Conservation (phyloP, 1,140 invertebrate genomes). For the Whitmania pigra region DNA sequence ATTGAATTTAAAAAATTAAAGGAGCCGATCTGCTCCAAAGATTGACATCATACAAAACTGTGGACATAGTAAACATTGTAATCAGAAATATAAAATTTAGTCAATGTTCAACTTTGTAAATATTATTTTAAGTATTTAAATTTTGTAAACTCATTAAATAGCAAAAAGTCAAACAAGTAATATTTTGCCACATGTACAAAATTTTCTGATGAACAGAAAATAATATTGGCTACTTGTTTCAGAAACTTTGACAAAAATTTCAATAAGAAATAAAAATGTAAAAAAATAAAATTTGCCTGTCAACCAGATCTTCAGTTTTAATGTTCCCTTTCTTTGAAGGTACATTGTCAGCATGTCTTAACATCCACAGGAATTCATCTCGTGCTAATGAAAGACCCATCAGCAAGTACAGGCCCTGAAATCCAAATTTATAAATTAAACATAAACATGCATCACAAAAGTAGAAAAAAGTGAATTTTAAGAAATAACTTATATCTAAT, state of each 20-base stretch:
- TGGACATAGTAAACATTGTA: too few species aligned
- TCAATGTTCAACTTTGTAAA: too few species aligned
- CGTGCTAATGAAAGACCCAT: conserved; percentile 85
- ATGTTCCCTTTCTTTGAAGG: conserved; percentile 54
- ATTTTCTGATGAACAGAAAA: not conserved
- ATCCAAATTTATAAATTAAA: conserved; percentile 19
- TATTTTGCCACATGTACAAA: not conserved
- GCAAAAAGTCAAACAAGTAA: not conserved
- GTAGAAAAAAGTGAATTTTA: not conserved
- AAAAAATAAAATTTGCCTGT: conserved; percentile 29
- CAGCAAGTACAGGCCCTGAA: conserved; percentile 76
- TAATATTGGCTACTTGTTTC: too few species aligned
- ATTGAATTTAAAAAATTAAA: too few species aligned
- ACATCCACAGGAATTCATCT: conserved; percentile 92
- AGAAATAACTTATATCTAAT: not conserved
- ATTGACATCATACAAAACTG: too few species aligned
- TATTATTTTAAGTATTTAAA: too few species aligned
- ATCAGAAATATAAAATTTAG: too few species aligned
- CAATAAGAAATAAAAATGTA: too few species aligned
- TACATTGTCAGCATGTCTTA: conserved; percentile 89
- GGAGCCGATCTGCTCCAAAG: too few species aligned
- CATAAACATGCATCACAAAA: not conserved
- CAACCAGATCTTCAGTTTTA: conserved; percentile 40
- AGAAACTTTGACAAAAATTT: too few species aligned
- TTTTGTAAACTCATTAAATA: too few species aligned